Percentiles rank a stretch among this genome's conserved stretches.
These are phyloP conservation scores for Bugula neritina DNA, from an alignment of 2,888 invertebrate species.

Conservation along the genomic window DNA sequence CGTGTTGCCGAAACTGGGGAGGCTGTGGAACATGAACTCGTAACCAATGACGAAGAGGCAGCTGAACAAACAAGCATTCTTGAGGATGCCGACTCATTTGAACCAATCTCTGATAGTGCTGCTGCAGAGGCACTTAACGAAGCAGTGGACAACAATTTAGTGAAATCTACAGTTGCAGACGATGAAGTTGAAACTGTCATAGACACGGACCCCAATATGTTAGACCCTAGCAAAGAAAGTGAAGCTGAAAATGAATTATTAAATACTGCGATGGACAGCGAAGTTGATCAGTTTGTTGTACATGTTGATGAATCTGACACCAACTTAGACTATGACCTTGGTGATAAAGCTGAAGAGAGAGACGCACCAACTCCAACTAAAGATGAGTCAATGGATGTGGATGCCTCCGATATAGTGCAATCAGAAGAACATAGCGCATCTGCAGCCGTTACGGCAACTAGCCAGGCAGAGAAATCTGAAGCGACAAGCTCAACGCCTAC, in stretches of 20 bases:
- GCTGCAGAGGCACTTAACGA: background rate
- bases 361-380: slow-evolving; percentile 29
- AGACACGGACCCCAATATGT: too few relatives aligned
- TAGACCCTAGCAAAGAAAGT: background rate
- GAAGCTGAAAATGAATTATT: background rate
- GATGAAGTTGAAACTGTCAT: too few relatives aligned
- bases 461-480: background rate
- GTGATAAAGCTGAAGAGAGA: slow-evolving; percentile 25
- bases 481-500: slow-evolving; percentile 10
- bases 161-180: background rate
- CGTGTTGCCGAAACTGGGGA: too few relatives aligned
- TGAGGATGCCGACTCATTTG: background rate
- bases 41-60: background rate
- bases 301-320: slow-evolving; percentile 52
- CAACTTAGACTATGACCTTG: slow-evolving; percentile 50
- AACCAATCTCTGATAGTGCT: background rate
- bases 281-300: slow-evolving; percentile 43
- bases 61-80: background rate
- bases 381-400: slow-evolving; percentile 28
- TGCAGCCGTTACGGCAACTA: background rate
- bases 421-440: background rate
- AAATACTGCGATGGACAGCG: slow-evolving; percentile 28
- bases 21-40: background rate
- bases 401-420: background rate
- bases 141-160: background rate